Conservation (phyloP, 2,797 vertebrate species). For the Knipowitschia caucasica region DNA sequence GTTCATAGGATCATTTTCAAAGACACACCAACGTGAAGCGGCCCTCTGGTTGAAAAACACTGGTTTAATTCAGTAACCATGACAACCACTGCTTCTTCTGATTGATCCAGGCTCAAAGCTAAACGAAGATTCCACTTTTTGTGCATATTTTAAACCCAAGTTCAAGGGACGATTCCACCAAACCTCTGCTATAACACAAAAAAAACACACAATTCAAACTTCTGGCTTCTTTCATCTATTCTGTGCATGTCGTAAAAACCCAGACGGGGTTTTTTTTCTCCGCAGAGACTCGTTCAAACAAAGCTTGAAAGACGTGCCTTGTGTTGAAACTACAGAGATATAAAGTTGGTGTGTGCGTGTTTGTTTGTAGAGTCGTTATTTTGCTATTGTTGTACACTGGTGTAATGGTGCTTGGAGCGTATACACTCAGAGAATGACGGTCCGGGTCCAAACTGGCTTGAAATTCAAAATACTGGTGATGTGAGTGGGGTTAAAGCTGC, state of each 20-base stretch:
- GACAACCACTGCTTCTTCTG: no score
- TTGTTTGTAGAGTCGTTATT: slow-evolving; percentile 3
- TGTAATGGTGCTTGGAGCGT: neutral
- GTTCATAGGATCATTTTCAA: no score
- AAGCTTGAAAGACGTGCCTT: slow-evolving; percentile 38
- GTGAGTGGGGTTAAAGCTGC: neutral
- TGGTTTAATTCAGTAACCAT: no score
- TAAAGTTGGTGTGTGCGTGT: slow-evolving; percentile 10
- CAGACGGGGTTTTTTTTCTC: no score
- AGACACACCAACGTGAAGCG: no score
- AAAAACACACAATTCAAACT: slow-evolving; percentile 10
- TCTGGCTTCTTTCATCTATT: neutral
- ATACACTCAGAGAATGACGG: neutral
- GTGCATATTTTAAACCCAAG: no score
- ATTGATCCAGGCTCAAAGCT: no score
- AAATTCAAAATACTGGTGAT: neutral
- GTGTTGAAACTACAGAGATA: slow-evolving; percentile 9
- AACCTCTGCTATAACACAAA: no score
- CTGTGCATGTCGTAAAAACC: no score
- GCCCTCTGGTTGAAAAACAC: no score
- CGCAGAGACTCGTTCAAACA: neutral
- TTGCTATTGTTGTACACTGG: slow-evolving; percentile 35
- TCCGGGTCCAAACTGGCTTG: neutral
- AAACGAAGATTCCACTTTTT: no score
- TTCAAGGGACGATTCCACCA: no score